Conservation (phyloP, 23 tunicate genomes). For the Ascidia mentula region DNA sequence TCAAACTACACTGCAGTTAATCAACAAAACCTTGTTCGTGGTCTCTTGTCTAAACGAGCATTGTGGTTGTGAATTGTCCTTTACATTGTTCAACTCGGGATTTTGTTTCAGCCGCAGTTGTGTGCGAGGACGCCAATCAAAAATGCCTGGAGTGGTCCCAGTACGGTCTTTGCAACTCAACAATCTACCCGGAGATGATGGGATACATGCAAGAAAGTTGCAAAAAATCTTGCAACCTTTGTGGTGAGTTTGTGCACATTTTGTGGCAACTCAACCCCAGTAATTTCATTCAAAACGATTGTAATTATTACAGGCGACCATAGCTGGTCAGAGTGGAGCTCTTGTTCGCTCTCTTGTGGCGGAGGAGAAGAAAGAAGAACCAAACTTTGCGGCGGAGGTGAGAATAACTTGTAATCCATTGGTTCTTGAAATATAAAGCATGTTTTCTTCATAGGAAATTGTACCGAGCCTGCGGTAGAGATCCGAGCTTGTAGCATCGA, state of each 20-base stretch:
- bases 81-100: no score
- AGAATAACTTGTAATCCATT: neutral
- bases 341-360: conserved; percentile 29
- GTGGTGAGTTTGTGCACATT: conserved; percentile 29
- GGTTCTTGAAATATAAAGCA: neutral
- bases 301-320: neutral
- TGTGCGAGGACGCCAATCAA: conserved; percentile 23
- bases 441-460: neutral
- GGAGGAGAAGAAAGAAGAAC: conserved; percentile 45
- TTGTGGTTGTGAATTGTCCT: no score
- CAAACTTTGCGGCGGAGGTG: conserved; percentile 27
- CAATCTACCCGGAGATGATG: conserved; percentile 49
- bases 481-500: conserved; percentile 19
- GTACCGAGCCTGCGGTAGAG: conserved; percentile 4
- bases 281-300: neutral
- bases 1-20: neutral
- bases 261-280: neutral
- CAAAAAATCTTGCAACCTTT: conserved; percentile 32
- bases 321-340: conserved; percentile 42
- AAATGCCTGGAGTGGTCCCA: conserved; percentile 40
- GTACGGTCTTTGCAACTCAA: conserved; percentile 47
- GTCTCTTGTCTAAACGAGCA: no score
- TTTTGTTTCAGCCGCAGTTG: conserved; percentile 1
- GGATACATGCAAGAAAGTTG: conserved; percentile 46
- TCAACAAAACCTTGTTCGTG: no score